A percentile compares a stretch with the other conserved stretches of the same genome.
These are phyloP conservation scores for Leucania comma DNA, from an alignment of 2,888 invertebrate species.

Conservation along the genomic window DNA sequence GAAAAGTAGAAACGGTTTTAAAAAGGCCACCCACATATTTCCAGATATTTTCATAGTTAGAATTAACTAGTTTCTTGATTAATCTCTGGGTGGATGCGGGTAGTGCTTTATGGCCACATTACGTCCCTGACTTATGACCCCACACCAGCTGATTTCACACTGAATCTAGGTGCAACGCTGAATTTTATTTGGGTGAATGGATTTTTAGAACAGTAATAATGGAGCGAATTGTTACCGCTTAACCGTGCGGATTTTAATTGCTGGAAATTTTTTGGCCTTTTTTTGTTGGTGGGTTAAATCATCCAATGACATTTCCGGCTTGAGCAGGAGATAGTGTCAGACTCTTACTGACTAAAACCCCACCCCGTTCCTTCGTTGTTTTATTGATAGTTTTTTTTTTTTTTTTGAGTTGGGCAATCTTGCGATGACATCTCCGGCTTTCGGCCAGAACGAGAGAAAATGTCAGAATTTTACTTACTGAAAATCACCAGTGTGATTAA, in stretches of 20 bases:
- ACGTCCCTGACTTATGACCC: conserved; percentile 65
- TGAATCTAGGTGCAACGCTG: conserved; percentile 43
- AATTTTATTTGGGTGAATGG: conserved; percentile 47
- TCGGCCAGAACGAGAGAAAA: too few relatives aligned
- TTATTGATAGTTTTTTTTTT: too few relatives aligned
- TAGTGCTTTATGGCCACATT: conserved; percentile 68
- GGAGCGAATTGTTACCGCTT: conserved; percentile 27
- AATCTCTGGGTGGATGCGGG: conserved; percentile 68
- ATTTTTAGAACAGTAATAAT: conserved; percentile 36
- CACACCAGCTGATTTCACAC: conserved; percentile 53
- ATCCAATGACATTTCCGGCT: too few relatives aligned
- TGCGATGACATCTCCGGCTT: too few relatives aligned
- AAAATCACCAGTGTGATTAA: too few relatives aligned
- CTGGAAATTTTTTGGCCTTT: neutral
- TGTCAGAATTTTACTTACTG: too few relatives aligned
- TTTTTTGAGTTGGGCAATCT: too few relatives aligned
- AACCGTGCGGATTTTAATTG: conserved; percentile 3
- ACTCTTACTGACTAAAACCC: too few relatives aligned
- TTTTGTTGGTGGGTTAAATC: too few relatives aligned
- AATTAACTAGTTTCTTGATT: conserved; percentile 66
- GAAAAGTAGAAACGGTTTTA: conserved; percentile 29
- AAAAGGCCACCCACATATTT: conserved; percentile 53
- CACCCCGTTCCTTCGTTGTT: too few relatives aligned
- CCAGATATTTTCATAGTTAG: conserved; percentile 61
- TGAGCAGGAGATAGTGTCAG: too few relatives aligned